Evolutionary conservation across 2,113 vertebrate genomes (phyloP), one percentile per base, ranked within the genome.

Genomic region (Cromileptes altivelis): DNA sequence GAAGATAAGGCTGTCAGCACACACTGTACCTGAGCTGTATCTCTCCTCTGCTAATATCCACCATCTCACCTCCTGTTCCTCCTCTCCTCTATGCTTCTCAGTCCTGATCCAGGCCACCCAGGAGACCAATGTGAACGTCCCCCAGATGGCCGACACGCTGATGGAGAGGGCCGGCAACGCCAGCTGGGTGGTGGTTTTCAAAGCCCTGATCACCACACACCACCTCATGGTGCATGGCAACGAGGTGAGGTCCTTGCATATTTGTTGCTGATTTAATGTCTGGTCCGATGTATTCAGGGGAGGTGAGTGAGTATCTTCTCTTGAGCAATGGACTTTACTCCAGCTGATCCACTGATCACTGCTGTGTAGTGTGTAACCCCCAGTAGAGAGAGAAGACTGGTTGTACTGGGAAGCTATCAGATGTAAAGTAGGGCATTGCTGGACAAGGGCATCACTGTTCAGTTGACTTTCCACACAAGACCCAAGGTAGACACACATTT

Each of bases 151-250:
- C 0, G 98, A 99, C 95, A 99, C 97, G 40, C 96, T 99, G 91
- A 97, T 99, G 93, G 98, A 99, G 95, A 97, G 98, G 93, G 98
- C 96, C 45, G 97, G 97, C 70, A 99, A 99, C 40, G 99, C 98
- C 94, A 99, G 98, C 96, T 99, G 98, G 98, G 97, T 99, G 88
- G 98, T 99, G 94, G 98, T 99, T 86, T 99, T 98, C 95, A 99
- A 99, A 88, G 98, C 98, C 72, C 96, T 99, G 92, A 97, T 99
- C 94, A 97, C 98, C 89, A 99, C 98, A 70, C 98, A 99, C 90
- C 97, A 99, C 94, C 95, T 99, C 92, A 99, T 99, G 98, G 97
- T 98, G 85, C 96, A 98, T 67, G 98, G 98, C 90, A 99, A 99
- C 62, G 98, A 99, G 98, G 98, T 99, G 94, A 97, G 90, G 3